phyloP scores from a whole-genome alignment of 2,888 invertebrate species.

The Hyposoter didymator region DNA sequence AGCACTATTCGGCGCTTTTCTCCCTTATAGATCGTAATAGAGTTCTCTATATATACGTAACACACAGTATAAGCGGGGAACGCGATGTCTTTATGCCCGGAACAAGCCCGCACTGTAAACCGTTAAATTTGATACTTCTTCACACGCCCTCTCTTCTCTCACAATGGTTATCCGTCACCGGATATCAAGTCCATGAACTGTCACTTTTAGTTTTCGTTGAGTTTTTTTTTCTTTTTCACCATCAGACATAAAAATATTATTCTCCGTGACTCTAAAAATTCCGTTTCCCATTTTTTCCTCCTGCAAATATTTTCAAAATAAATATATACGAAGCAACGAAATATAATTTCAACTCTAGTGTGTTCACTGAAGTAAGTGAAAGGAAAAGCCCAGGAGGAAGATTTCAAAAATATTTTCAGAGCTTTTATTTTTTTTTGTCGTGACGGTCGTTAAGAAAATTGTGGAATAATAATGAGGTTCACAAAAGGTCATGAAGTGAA shows the following conservation, averaged over 20 bases:
- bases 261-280: not conserved
- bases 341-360: not conserved
- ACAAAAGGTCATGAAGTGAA: too few relatives aligned
- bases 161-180: conserved; percentile 30
- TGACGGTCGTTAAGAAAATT: too few relatives aligned
- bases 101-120: conserved; percentile 20
- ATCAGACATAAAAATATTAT: conserved; percentile 5
- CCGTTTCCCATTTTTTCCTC: not conserved
- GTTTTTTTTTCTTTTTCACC: not conserved
- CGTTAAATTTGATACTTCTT: conserved; percentile 50
- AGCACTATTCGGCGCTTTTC: conserved; percentile 18
- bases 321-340: not conserved
- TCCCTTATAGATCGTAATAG: conserved; percentile 31
- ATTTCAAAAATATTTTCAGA: too few relatives aligned
- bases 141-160: conserved; percentile 25
- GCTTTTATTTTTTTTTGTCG: too few relatives aligned
- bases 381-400: too few relatives aligned
- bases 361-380: too few relatives aligned
- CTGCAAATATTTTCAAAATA: not conserved
- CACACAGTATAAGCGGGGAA: conserved; percentile 31
- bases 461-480: too few relatives aligned
- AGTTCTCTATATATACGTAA: conserved; percentile 21
- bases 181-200: conserved; percentile 1
- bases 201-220: not conserved
- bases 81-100: conserved; percentile 49